Base-by-base conservation (phyloP, 2,797 vertebrate species). In the Mus spretus region DNA sequence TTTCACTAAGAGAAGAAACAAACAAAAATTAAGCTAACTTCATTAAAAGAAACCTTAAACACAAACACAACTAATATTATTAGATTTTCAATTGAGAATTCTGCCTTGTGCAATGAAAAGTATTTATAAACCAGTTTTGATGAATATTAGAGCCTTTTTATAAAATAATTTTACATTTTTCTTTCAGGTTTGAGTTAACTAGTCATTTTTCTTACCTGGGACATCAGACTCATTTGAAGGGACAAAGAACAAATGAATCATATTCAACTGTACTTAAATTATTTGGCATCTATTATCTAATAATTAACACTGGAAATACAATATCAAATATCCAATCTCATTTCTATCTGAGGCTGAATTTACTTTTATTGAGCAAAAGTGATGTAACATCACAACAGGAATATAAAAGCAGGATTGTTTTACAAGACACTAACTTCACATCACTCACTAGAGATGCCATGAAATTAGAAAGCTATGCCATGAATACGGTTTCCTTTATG, bases 221-320 rank as follows among this genome's bases (percentile, higher is more conserved):
- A 75, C n/a, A 31, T 75, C 40, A 78, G 31, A 50, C 59, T 91
- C 40, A 47, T 90, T 72, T 78, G 44, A 90, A 90, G 82, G 63
- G 70, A 82, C 19, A 91, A 40, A 2, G 7, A 65, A 47, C 9
- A 31, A 10, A 90, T 87, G n/a, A 37, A 37, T 75, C 70, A 55
- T n/a, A 67, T 28, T 31, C 26, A 34, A 55, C 50, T 70, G 7
- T n/a, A 86, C 65, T 86, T 93, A 37, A 22, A 40, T 70, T n/a
- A 79, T 63, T 72, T 93, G 20, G 67, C 44, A 78, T 59, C 28
- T 14, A 78, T 22, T 75, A 75, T 26, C 72, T 15, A 44, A 75
- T 24, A 75, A 75, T 26, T 75, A 75, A 24, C 22, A 24, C 40
- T 75, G 37, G 22, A 75, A 44, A 75, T 44, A 4, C 11, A 75